Evolutionary conservation across 2,797 vertebrate genomes (phyloP).

Genomic region (Pseudochromis fuscus): DNA sequence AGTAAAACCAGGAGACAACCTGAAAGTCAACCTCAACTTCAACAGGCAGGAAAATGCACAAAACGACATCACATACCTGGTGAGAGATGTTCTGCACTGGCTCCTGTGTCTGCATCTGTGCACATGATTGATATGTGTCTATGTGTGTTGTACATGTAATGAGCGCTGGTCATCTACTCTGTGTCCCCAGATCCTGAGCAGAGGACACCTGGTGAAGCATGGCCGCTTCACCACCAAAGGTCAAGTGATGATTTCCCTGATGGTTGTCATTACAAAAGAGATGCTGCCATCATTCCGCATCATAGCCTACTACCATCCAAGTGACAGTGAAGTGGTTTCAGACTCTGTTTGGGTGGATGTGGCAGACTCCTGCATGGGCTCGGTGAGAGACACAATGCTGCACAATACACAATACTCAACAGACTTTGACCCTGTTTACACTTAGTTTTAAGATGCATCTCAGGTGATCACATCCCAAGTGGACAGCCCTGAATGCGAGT

Average conservation of each 20-base stretch:
- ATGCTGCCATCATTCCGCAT: slow-evolving; percentile 91
- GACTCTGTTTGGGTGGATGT: slow-evolving; percentile 92
- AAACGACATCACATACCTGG: slow-evolving; percentile 87
- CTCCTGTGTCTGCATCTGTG: neutral
- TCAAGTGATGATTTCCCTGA: slow-evolving; percentile 80
- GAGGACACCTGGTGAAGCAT: slow-evolving; percentile 80
- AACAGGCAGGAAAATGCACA: neutral
- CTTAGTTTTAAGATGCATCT: too few species aligned
- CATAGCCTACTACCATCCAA: slow-evolving; percentile 84
- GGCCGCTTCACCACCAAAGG: slow-evolving; percentile 55
- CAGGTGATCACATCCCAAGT: too few species aligned
- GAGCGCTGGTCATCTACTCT: neutral
- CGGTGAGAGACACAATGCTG: slow-evolving; percentile 72
- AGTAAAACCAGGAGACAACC: slow-evolving; percentile 72
- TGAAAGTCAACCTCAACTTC: slow-evolving; percentile 83
- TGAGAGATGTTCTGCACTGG: slow-evolving; percentile 69
- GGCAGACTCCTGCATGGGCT: slow-evolving; percentile 89
- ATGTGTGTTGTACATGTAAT: slow-evolving; percentile 1
- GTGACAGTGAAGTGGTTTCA: slow-evolving; percentile 81
- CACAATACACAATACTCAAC: too few species aligned
- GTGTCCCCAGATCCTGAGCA: slow-evolving; percentile 84
- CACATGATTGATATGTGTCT: neutral
- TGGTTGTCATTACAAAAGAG: slow-evolving; percentile 73
- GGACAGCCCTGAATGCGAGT: too few species aligned
- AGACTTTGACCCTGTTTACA: too few species aligned